A percentile compares a stretch with the other conserved stretches of the same genome.
Conservation (phyloP, 2,113 vertebrate species). For the Chaenogobius annularis region DNA sequence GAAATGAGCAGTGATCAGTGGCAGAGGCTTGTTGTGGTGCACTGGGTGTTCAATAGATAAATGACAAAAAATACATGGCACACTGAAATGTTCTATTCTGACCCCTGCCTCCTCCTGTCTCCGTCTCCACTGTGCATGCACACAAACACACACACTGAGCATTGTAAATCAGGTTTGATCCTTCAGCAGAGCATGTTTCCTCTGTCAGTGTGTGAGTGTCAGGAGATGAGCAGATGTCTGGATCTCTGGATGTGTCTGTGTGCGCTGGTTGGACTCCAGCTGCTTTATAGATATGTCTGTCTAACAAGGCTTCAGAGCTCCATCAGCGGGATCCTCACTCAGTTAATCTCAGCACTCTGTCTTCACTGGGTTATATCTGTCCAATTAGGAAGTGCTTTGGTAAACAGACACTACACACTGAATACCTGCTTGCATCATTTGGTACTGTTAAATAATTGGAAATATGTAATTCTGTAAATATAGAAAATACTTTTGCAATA, state of each 20-base stretch:
- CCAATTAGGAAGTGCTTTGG: slow-evolving; percentile 49
- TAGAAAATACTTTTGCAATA: too few relatives aligned
- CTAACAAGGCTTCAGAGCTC: slow-evolving; percentile 36
- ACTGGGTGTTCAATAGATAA: slow-evolving; percentile 34
- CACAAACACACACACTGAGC: slow-evolving; percentile 26
- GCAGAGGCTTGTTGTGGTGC: background rate
- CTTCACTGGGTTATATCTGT: slow-evolving; percentile 25
- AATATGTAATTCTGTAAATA: background rate
- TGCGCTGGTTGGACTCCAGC: slow-evolving; percentile 43
- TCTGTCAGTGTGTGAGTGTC: slow-evolving; percentile 70
- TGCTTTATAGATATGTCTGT: slow-evolving; percentile 53
- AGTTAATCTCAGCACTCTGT: slow-evolving; percentile 48
- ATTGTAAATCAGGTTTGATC: slow-evolving; percentile 73
- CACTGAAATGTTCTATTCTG: slow-evolving; percentile 64
- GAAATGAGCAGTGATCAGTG: slow-evolving; percentile 34
- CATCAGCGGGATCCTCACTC: slow-evolving; percentile 40
- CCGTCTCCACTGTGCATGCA: slow-evolving; percentile 2
- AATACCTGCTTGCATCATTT: background rate
- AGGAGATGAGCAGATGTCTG: slow-evolving; percentile 46
- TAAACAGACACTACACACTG: slow-evolving; percentile 3
- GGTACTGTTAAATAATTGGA: background rate
- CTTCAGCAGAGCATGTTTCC: slow-evolving; percentile 63
- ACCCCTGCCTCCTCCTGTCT: slow-evolving; percentile 50
- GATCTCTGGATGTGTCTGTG: slow-evolving; percentile 25
- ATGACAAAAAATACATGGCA: slow-evolving; percentile 59